Evolutionary conservation across 2,888 invertebrate genomes (phyloP).

Genomic region (Ariolimax columbianus): DNA sequence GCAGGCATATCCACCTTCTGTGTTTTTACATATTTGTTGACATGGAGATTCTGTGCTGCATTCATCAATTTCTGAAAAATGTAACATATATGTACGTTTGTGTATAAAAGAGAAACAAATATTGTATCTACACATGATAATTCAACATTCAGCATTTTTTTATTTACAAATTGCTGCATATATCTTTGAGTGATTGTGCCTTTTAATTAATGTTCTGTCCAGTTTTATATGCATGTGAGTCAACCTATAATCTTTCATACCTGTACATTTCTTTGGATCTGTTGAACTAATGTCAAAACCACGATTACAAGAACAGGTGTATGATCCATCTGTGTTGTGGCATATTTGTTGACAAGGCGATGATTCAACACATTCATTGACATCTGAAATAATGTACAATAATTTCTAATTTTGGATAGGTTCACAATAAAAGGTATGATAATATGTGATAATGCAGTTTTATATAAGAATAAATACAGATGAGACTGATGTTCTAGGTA

Average conservation of each 20-base stretch:
- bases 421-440: no score
- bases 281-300: neutral
- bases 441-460: no score
- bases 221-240: no score
- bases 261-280: neutral
- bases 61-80: slow-evolving; percentile 17
- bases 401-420: no score
- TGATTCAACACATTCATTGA: neutral
- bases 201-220: no score
- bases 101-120: no score
- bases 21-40: slow-evolving; percentile 29
- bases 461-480: no score
- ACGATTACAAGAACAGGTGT: slow-evolving; percentile 3
- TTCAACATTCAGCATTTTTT: no score
- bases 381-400: slow-evolving; percentile 4
- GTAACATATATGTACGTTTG: neutral
- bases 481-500: no score
- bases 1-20: neutral
- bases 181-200: no score
- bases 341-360: slow-evolving; percentile 20
- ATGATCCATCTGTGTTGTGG: neutral
- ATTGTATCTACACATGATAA: no score
- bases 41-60: neutral
- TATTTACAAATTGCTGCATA: no score
- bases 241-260: neutral